Conservation (phyloP, 2,113 vertebrate species). For the Nymphicus hollandicus region DNA sequence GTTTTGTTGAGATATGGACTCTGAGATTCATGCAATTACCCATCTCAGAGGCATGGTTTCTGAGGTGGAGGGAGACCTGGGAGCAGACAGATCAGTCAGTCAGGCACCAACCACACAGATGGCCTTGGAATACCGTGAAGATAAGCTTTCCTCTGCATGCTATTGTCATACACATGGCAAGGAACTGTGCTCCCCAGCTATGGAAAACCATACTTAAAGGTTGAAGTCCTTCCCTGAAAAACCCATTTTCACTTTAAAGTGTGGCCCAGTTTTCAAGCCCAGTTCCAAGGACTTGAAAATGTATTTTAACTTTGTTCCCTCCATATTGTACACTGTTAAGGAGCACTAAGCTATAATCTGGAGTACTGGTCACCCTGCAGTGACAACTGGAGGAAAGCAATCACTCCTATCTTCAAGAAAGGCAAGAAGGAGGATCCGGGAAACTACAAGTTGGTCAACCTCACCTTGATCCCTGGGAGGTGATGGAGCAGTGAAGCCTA, state of each 20-base stretch:
- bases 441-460: neutral
- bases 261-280: neutral
- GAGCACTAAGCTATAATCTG: neutral
- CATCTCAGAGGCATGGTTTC: accelerated
- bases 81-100: neutral
- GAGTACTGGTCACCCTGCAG: neutral
- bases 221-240: neutral
- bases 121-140: neutral
- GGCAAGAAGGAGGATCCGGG: neutral
- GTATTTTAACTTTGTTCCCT: neutral
- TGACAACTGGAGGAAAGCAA: neutral
- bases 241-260: neutral
- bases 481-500: neutral
- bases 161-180: neutral
- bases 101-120: neutral
- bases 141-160: neutral
- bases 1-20: neutral
- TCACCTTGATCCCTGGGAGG: neutral
- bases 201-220: neutral
- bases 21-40: neutral
- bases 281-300: neutral
- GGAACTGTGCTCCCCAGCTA: neutral
- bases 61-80: neutral
- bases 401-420: neutral
- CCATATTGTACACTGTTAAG: neutral